Base-by-base conservation (phyloP, 2,888 invertebrate species). In the Dascillus cervinus region DNA sequence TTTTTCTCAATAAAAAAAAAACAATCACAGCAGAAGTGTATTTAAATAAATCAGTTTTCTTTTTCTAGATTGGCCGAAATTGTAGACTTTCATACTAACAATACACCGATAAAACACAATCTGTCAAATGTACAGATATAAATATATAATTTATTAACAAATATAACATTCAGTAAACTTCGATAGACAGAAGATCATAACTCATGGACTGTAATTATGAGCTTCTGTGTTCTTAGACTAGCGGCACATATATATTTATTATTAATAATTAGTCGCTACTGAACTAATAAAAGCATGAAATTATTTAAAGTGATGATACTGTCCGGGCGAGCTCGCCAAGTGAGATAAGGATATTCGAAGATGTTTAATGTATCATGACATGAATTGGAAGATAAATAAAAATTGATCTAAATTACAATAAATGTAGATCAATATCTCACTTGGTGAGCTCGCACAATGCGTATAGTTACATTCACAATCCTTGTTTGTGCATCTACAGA, bases 121-220 rank as follows among this genome's bases (percentile, higher is more conserved):
- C 52, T 52, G 50, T 44, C 44, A 45, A 49, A 42, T 41, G 45
- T 52, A 55, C 53, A 52, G 50, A 55, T 58, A 61, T 60, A 59
- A 60, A 58, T 60, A 60, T 58, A 58, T 59, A 59, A 56, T 59
- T 60, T 58, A 61, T 60, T 58, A 61, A 62, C 60, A 61, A 62
- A 61, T 57, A 58, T 62, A 62, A 62, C 61, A 62, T 62, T 62
- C 56, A 62, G 55, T 58, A 56, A 59, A 59, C 48, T 53, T 52
- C 53, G 44, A 49, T 41, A 49, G 41, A 51, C 43, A 43, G 41
- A 52, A 49, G 35, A 37, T 41, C 43, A 49, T 41, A 49, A 47
- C 34, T 49, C 40, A 35, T 38, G 30, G 27, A 33, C 22, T 34
- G 38, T 34, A 37, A 26, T 32, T 29, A 29, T 30, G 21, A 22